phyloP scores from a whole-genome alignment of 2,113 vertebrate species.

The Lophotis ruficrista region DNA sequence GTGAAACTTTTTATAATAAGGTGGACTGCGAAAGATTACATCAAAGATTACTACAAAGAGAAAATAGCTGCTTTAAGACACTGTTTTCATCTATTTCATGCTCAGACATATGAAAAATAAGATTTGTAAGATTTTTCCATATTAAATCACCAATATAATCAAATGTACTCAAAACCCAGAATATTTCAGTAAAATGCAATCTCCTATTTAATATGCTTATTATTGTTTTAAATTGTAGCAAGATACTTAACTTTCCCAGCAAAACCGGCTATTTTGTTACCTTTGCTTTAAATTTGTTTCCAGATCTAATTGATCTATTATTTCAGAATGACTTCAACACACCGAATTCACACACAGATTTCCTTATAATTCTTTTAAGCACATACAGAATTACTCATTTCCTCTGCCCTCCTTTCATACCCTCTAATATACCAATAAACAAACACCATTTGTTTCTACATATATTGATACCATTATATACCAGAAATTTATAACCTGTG shows the following conservation, averaged over 20 bases:
- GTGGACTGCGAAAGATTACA: background rate
- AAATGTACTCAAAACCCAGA: background rate
- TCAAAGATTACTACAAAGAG: background rate
- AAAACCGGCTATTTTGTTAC: background rate
- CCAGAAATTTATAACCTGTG: background rate
- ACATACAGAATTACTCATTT: background rate
- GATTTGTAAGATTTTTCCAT: background rate
- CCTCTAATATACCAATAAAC: background rate
- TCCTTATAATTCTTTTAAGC: background rate
- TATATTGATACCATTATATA: background rate
- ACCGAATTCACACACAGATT: background rate
- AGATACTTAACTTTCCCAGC: background rate
- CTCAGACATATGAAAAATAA: background rate
- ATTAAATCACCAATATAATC: background rate
- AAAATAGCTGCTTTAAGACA: background rate
- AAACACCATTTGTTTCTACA: accelerated
- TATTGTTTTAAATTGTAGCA: background rate
- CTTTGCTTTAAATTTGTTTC: background rate
- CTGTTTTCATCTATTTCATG: background rate
- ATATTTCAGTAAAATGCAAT: background rate
- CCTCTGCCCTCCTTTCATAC: background rate
- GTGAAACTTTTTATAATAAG: background rate
- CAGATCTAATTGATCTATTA: background rate
- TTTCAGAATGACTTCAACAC: background rate
- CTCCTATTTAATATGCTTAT: background rate